A percentile compares a stretch with the other conserved stretches of the same genome.
Conservation (phyloP, 1,140 invertebrate genomes). For the Diuraphis noxia region DNA sequence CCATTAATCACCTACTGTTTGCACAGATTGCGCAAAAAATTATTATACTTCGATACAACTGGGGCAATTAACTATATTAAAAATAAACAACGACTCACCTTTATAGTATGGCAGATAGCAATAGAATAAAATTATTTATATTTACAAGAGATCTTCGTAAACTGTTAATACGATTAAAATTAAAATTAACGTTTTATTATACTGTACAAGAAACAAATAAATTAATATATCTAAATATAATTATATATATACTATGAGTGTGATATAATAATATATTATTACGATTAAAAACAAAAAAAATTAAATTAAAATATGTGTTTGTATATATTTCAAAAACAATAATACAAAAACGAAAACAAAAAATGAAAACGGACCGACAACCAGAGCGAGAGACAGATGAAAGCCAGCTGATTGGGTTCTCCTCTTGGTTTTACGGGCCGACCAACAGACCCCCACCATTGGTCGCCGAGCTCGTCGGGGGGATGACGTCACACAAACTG, state of each 20-base stretch:
- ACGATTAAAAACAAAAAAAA: constrained; percentile 15
- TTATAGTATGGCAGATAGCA: constrained; percentile 3
- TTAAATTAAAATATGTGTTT: constrained; percentile 17
- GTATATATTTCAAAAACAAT: constrained; percentile 42
- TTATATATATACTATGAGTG: background rate
- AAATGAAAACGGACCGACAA: constrained; percentile 47
- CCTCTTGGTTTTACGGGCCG: constrained; percentile 46
- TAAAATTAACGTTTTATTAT: constrained; percentile 20
- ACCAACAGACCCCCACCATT: background rate
- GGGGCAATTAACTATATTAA: background rate
- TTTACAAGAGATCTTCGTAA: constrained; percentile 48
- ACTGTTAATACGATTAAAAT: background rate
- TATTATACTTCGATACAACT: background rate
- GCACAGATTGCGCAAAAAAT: background rate
- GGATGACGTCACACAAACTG: constrained; percentile 51
- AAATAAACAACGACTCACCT: constrained; percentile 11
- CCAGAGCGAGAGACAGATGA: constrained; percentile 51
- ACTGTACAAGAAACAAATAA: constrained; percentile 1
- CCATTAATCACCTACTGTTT: background rate
- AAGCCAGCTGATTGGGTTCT: constrained; percentile 48
- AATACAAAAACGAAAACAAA: constrained; percentile 52
- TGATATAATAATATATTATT: constrained; percentile 8
- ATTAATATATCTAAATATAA: background rate
- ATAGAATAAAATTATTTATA: background rate
- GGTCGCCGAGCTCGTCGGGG: background rate